Evolutionary conservation across 2,888 invertebrate species (phyloP).

Genomic region (Catocala nupta): DNA sequence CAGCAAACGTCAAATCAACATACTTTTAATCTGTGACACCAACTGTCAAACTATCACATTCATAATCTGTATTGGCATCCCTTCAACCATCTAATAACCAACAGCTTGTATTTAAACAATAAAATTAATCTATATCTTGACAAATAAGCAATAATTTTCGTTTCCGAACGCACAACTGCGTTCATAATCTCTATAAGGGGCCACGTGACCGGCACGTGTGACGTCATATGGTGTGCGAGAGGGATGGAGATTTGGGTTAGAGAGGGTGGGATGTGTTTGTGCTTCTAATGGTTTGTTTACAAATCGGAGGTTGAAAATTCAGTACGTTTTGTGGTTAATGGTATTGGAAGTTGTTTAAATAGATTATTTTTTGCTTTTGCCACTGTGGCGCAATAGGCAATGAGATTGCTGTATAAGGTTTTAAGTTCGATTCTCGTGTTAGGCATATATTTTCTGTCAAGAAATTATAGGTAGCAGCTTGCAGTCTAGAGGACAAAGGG

Average conservation of each 20-base stretch:
- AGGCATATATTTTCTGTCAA: too few species aligned
- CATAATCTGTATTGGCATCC: slow-evolving; percentile 19
- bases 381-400: background rate
- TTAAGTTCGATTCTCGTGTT: too few species aligned
- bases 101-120: slow-evolving; percentile 49
- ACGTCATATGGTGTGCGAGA: slow-evolving; percentile 59
- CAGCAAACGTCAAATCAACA: too few species aligned
- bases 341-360: background rate
- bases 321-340: background rate
- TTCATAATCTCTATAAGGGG: slow-evolving; percentile 61
- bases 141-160: slow-evolving; percentile 43
- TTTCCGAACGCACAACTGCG: slow-evolving; percentile 42
- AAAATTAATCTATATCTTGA: slow-evolving; percentile 46
- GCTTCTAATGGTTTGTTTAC: slow-evolving; percentile 32
- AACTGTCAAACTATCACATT: background rate
- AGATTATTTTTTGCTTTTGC: background rate
- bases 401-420: too few species aligned
- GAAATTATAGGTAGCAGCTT: too few species aligned
- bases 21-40: background rate
- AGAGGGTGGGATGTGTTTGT: slow-evolving; percentile 12
- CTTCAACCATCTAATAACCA: slow-evolving; percentile 9
- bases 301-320: slow-evolving; percentile 10
- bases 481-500: too few species aligned
- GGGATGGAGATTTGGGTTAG: slow-evolving; percentile 34
- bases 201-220: slow-evolving; percentile 64